Base-by-base conservation (phyloP, 2,888 invertebrate species). In the Panopea generosa region DNA sequence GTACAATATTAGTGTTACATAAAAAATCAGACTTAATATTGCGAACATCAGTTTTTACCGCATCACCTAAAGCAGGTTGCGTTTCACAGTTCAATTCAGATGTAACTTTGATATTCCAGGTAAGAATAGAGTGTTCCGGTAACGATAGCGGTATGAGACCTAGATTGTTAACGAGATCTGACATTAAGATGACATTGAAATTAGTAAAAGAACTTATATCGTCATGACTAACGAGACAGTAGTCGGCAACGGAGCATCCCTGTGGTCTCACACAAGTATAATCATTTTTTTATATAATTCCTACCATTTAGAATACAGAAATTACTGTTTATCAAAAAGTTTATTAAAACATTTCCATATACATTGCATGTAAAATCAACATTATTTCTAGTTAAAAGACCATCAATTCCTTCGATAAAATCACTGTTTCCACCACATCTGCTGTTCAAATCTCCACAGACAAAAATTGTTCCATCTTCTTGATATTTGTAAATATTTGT, bases 361-460 rank as follows among this genome's bases (percentile, higher is more conserved):
- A 2, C 11, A 29, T 75, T 75, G 3, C 6, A 3, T 4, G 24
- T 70, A 71, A 61, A 70, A 40, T 76, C 76, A 7, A 76, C 24
- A 61, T 66, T 43, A 45, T 61, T 29, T 9, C 66, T 26, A 14
- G 38, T 22, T 7, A 55, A 45, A 24, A 76, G 20, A 40, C 27
- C 2, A 62, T 76, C 76, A 29, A 76, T 52, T 2, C 66, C 76
- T 4, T 22, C 3, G 11, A 76, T 70, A 40, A 27, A 70, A 47
- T 76, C 76, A 6, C 62, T 50, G 16, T 56, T 33, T 45, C 67
- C 38, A 4, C 56, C 70, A 18, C 47, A 24, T 50, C 66, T n/a
- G 9, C 69, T 60, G 45, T 70, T 75, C 27, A 65, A 70, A 45
- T 76, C 70, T 14, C 71, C 76, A 59, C 66, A 76, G 1, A 71